Percentiles rank a stretch among this genome's conserved stretches.
Evolutionary conservation across 1,140 invertebrate genomes (phyloP).

Genomic region (Tachypleus tridentatus): DNA sequence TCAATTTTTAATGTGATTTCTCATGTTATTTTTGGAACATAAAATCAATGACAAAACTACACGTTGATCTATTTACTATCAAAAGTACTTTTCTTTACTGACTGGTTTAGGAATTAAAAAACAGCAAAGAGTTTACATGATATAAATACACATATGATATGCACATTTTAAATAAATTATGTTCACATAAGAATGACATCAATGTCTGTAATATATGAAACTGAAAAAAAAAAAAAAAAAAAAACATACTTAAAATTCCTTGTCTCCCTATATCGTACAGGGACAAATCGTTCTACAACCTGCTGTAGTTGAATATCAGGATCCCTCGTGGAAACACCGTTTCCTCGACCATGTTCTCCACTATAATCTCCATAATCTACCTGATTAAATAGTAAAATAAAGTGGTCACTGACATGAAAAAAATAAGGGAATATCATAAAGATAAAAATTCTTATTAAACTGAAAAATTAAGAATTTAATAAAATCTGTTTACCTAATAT

Average conservation of each 20-base stretch:
- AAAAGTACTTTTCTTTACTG: too few relatives aligned
- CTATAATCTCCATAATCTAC: conserved; percentile 21
- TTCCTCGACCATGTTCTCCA: conserved; percentile 17
- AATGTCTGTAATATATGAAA: conserved; percentile 29
- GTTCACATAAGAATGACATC: too few relatives aligned
- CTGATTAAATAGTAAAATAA: conserved; percentile 10
- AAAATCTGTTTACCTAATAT: too few relatives aligned
- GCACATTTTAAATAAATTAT: too few relatives aligned
- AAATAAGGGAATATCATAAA: conserved; percentile 37
- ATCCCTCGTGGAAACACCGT: conserved; percentile 10
- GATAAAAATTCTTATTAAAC: not conserved
- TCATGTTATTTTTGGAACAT: too few relatives aligned
- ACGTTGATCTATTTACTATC: too few relatives aligned
- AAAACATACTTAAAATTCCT: conserved; percentile 14
- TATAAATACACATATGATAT: too few relatives aligned
- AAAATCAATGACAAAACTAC: too few relatives aligned
- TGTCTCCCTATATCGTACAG: conserved; percentile 18
- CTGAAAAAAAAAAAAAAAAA: not conserved
- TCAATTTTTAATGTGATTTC: too few relatives aligned
- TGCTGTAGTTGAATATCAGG: conserved; percentile 16
- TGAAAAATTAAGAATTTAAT: too few relatives aligned
- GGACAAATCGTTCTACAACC: conserved; percentile 19
- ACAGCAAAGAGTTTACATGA: too few relatives aligned
- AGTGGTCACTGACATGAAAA: conserved; percentile 6
- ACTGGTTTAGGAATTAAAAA: too few relatives aligned